Evolutionary conservation across 2,113 vertebrate species (phyloP).

Genomic region (Neolamprologus kungweensis): DNA sequence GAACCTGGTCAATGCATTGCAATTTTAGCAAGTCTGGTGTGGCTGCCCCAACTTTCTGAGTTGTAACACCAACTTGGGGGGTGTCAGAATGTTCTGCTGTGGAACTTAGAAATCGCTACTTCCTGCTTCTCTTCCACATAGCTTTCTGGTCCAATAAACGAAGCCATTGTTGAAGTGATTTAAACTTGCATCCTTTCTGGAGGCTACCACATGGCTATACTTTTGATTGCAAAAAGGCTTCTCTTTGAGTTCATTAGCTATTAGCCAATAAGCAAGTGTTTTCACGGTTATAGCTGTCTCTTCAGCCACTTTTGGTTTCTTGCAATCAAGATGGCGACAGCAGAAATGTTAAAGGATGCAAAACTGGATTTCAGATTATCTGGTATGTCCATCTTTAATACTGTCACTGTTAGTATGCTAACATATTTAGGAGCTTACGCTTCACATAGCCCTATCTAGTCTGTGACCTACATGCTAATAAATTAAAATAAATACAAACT

Average conservation of each 20-base stretch:
- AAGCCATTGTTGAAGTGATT: background rate
- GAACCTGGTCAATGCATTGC: background rate
- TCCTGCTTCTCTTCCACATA: background rate
- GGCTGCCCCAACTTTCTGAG: background rate
- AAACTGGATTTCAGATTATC: background rate
- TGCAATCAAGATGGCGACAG: background rate
- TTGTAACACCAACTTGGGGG: background rate
- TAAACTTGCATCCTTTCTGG: background rate
- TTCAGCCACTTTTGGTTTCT: background rate
- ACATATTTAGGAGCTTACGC: background rate
- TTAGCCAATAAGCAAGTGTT: background rate
- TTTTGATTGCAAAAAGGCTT: background rate
- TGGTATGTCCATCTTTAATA: background rate
- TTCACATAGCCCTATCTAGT: background rate
- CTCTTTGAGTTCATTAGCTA: background rate
- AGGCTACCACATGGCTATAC: background rate
- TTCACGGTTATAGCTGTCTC: background rate
- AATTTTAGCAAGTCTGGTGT: background rate
- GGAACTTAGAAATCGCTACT: background rate
- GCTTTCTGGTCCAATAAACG: background rate
- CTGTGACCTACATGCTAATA: background rate
- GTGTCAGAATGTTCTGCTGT: background rate
- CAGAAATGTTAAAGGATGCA: background rate
- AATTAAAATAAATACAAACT: background rate
- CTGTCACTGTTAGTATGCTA: background rate